Evolutionary conservation across 2,888 invertebrate species (phyloP), one percentile per base, ranked within the genome.

Genomic region (Hirtodrosophila cameraria): DNA sequence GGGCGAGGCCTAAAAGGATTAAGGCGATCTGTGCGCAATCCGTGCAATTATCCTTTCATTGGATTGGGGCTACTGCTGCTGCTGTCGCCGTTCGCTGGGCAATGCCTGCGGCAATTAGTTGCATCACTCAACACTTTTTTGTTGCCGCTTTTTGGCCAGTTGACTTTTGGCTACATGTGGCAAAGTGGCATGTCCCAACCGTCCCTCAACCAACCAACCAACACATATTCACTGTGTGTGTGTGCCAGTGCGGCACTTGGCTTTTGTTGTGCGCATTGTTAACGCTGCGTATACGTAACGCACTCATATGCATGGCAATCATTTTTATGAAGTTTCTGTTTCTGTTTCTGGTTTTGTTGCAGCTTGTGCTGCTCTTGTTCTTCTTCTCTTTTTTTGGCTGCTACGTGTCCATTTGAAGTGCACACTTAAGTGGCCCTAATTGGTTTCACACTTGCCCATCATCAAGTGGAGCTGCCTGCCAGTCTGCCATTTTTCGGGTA

Each of bases 21-120:
- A 87, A 86, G 87, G 86, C 87, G 85, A 87, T 86, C 86, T 86
- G 86, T 74, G 87, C 72, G 86, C 86, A 84, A 84, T 86, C 82
- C 86, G 82, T 78, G 78, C 82, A 83, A 80, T 85, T 87, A 86
- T 86, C 87, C 87, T 79, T 83, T 86, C 81, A 86, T 67, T 69
- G 75, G 58, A 71, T 74, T 71, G 70, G 53, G 41, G 48, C 33
- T 30, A 28, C 12, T 36, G 23, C 13, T 13, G 36, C 38, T 49
- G 55, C 42, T 55, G 50, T 28, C 13, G 50, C 42, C 27, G 30
- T 13, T 12, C 33, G 57, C 36, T 9, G 36, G 53, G 43, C 65
- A 55, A 31, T 66, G 67, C 81, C 77, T 66, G 71, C 49, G 75
- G 85, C 87, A 84, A 86, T 86, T 84, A 84, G 85, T 86, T 82